Evolutionary conservation across 2,888 invertebrate genomes (phyloP).

Genomic region (Anoplius nigerrimus): DNA sequence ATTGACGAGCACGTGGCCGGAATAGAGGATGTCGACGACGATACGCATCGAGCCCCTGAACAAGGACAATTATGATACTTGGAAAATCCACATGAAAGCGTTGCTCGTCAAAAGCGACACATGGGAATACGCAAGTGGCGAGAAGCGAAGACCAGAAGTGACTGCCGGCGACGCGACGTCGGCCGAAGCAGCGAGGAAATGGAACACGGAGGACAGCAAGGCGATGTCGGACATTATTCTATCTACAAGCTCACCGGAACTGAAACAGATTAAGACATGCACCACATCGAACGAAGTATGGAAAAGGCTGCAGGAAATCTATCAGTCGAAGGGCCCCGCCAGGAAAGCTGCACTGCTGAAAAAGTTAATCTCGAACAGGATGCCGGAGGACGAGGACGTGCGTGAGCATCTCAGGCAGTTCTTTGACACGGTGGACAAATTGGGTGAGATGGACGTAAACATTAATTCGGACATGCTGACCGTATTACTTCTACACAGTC

Average conservation of each 20-base stretch:
- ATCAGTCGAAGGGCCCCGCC: slow-evolving; percentile 70
- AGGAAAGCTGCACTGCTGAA: slow-evolving; percentile 71
- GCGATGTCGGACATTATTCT: slow-evolving; percentile 47
- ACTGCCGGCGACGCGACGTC: slow-evolving; percentile 16
- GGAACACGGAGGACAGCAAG: slow-evolving; percentile 41
- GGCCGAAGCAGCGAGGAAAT: slow-evolving; percentile 18
- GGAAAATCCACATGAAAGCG: slow-evolving; percentile 47
- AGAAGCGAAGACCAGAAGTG: slow-evolving; percentile 21
- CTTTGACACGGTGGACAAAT: slow-evolving; percentile 66
- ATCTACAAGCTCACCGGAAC: slow-evolving; percentile 39
- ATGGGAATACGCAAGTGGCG: slow-evolving; percentile 48
- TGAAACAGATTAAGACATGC: slow-evolving; percentile 51
- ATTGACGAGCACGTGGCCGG: too few relatives aligned
- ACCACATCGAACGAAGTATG: slow-evolving; percentile 65
- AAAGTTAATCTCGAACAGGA: slow-evolving; percentile 62
- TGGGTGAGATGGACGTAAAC: slow-evolving; percentile 60
- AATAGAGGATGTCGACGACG: too few relatives aligned
- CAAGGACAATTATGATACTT: slow-evolving; percentile 44
- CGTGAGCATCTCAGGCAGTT: slow-evolving; percentile 64
- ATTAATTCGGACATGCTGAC: slow-evolving; percentile 27
- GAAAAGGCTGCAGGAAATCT: slow-evolving; percentile 65
- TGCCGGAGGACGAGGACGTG: slow-evolving; percentile 63
- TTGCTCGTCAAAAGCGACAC: slow-evolving; percentile 46
- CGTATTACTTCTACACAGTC: slow-evolving; percentile 34
- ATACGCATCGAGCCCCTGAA: slow-evolving; percentile 29